phyloP scores from a whole-genome alignment of 2,888 invertebrate genomes.

The Coleophora deauratella region DNA sequence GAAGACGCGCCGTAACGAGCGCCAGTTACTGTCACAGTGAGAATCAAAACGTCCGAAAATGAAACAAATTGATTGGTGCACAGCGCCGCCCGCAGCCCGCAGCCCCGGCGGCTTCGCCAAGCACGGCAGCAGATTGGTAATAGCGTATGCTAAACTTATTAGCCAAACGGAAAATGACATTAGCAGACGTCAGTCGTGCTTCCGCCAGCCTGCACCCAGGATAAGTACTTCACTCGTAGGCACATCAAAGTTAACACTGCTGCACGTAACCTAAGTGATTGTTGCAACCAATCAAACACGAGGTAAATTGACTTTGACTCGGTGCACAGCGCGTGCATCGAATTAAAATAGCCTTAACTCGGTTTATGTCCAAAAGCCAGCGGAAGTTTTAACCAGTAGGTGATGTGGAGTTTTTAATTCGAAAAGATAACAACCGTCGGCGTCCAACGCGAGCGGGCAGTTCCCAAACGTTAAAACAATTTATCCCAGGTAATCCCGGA shows the following conservation, averaged over 20 bases:
- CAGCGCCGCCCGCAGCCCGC: constrained; percentile 44
- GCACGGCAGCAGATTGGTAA: constrained; percentile 67
- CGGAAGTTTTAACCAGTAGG: constrained; percentile 14
- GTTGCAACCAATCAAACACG: constrained; percentile 64
- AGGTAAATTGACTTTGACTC: constrained; percentile 41
- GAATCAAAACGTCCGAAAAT: constrained; percentile 67
- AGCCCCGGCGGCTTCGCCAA: constrained; percentile 31
- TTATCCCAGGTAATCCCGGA: constrained; percentile 68
- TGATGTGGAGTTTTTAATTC: constrained; percentile 45
- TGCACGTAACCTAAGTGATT: constrained; percentile 53
- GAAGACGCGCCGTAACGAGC: constrained; percentile 53
- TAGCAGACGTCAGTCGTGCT: constrained; percentile 63
- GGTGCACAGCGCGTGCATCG: constrained; percentile 26
- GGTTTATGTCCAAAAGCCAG: constrained; percentile 25
- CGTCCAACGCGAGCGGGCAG: constrained; percentile 48
- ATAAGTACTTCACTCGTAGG: constrained; percentile 56
- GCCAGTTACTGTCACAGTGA: constrained; percentile 39
- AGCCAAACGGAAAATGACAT: constrained; percentile 71
- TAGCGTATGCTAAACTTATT: constrained; percentile 73
- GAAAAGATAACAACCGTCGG: constrained; percentile 55
- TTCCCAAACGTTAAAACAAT: constrained; percentile 68
- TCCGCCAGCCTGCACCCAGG: constrained; percentile 46
- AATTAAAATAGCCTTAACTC: constrained; percentile 41
- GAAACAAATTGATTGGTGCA: constrained; percentile 67
- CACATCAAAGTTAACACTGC: constrained; percentile 59